These are phyloP conservation scores for Myioborus melanocephalus DNA, from an alignment of 2,797 vertebrate species.

Conservation along the genomic window DNA sequence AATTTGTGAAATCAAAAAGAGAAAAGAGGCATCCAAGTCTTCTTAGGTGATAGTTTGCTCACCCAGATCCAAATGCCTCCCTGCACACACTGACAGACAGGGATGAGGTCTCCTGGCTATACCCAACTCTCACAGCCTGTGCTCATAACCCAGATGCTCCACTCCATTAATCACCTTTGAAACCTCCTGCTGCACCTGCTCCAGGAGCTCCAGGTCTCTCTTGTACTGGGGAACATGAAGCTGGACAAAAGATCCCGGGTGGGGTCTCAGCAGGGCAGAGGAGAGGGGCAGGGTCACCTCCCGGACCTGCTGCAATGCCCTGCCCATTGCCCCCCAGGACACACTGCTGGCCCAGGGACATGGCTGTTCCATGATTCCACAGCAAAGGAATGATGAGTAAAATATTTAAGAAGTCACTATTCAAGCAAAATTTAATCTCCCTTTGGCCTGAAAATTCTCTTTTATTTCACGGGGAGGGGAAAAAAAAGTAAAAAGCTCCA, in stretches of 20 bases:
- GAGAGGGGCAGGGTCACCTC: background rate
- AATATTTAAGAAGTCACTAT: background rate
- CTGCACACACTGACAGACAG: background rate
- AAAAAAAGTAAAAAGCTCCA: background rate
- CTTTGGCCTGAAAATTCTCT: background rate
- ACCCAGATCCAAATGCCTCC: background rate
- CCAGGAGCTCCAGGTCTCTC: background rate
- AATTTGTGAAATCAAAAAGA: slow-evolving; percentile 4
- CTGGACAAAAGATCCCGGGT: too few species aligned
- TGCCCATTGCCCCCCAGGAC: background rate
- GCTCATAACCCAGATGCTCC: background rate
- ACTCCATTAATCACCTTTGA: rapidly evolving
- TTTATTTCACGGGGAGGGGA: rapidly evolving
- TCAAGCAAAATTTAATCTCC: background rate
- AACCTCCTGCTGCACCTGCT: background rate
- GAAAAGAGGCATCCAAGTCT: background rate
- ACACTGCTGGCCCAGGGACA: background rate
- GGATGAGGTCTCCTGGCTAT: background rate
- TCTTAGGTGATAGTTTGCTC: background rate
- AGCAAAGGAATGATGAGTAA: background rate
- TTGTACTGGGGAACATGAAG: background rate
- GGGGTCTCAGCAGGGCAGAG: background rate
- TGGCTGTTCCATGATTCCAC: background rate
- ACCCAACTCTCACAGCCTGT: background rate
- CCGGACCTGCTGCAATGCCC: background rate